These are phyloP conservation scores for Echinops telfairi DNA, from an alignment of 2,113 vertebrate species.

Conservation along the genomic window DNA sequence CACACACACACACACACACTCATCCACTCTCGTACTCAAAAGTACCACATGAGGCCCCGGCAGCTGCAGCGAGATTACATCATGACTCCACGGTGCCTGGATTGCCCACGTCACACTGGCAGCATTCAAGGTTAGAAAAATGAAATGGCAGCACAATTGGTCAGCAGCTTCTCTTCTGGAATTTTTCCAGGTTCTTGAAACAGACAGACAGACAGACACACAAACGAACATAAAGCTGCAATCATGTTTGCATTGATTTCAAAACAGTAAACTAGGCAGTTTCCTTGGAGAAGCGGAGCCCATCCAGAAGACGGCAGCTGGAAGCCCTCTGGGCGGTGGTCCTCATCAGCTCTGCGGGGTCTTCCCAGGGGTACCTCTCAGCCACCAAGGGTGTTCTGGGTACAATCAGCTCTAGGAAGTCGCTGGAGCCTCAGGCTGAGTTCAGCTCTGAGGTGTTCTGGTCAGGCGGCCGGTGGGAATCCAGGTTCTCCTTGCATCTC, in stretches of 20 bases:
- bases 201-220: conserved; percentile 79
- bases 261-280: conserved; percentile 85
- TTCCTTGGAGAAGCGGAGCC: conserved; percentile 84
- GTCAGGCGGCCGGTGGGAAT: conserved; percentile 92
- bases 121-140: conserved; percentile 84
- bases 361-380: conserved; percentile 71
- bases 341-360: conserved; percentile 73
- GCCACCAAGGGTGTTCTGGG: conserved; percentile 69
- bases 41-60: conserved; percentile 87
- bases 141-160: conserved; percentile 88
- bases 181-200: conserved; percentile 86
- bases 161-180: conserved; percentile 89
- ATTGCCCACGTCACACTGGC: conserved; percentile 84
- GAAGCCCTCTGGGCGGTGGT: conserved; percentile 76
- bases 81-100: conserved; percentile 84
- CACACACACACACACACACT: background rate
- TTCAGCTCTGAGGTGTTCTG: conserved; percentile 93
- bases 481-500: conserved; percentile 92
- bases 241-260: conserved; percentile 90
- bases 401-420: conserved; percentile 76
- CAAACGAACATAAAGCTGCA: conserved; percentile 85
- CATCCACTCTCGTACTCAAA: conserved; percentile 15
- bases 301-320: conserved; percentile 78
- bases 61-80: conserved; percentile 86
- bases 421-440: conserved; percentile 87